Evolutionary conservation across 64 coral and sea anemone genomes (phyloP), one percentile per base, ranked within the genome.

Genomic region (Pocillopora damicornis): DNA sequence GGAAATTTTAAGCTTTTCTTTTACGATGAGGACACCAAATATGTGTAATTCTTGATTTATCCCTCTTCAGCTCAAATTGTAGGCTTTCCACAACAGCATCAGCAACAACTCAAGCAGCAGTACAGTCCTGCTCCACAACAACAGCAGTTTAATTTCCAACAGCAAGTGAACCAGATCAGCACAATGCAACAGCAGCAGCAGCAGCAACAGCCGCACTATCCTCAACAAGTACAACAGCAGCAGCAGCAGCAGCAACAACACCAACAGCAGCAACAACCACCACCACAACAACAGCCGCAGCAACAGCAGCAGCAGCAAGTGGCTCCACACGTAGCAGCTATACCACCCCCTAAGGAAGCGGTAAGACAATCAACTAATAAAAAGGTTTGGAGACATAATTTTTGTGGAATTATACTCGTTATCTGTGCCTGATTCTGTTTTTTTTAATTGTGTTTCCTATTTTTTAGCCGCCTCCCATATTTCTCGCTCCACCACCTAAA

Each of bases 401-500:
- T 7, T 51, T 51, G 0, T 51, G 2, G 42, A 51, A 51, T 51
- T 51, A 51, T 51, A 51, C 7, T 51, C 42, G 42, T 51, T 51
- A 51, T 51, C 42, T 51, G 2, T 51, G 42, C 42, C 42, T 51
- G 3, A 51, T 51, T 51, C 7, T 51, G 0, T 51, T 63, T 63
- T 23, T 71, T 23, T 71, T 71, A 68, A 8, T 18, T 80, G 2
- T 13, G 60, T 63, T 34, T 81, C 4, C 67, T 17, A 23, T 83
- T 42, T 88, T 86, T 23, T 69, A 98, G 95, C 89, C 92, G 64
- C 74, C 89, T 11, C 95, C 95, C 74, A 66, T 98, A 63, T 98
- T 98, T 64, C 76, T 94, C 61, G 89, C 92, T 7, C 92, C 95
- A n/a, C 95, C 95, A 25, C 83, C 95, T 17, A 94, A 90, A 58